Evolutionary conservation across 2,888 invertebrate genomes (phyloP).

Genomic region (Ypsolopha sequella): DNA sequence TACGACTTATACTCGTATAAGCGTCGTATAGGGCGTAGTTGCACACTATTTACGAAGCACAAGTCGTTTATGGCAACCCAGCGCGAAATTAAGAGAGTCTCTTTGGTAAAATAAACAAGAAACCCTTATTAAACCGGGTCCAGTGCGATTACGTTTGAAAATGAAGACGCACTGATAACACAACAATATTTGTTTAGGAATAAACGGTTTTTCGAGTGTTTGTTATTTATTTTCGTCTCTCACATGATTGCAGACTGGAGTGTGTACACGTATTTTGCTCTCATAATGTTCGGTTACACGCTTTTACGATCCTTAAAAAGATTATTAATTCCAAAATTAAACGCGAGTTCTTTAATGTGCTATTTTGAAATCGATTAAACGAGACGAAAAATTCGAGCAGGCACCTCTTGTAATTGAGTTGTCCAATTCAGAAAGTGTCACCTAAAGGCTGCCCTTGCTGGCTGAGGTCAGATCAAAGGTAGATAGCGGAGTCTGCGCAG

Average conservation of each 20-base stretch:
- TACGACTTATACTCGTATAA: too few species aligned
- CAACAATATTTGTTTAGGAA: not conserved
- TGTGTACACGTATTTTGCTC: too few species aligned
- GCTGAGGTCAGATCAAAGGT: constrained; percentile 5
- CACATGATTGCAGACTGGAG: not conserved
- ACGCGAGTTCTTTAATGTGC: too few species aligned
- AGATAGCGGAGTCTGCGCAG: constrained; percentile 3
- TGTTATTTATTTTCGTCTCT: not conserved
- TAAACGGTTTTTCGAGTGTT: not conserved
- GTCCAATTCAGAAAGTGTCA: not conserved
- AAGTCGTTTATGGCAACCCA: constrained; percentile 28
- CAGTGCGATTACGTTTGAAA: constrained; percentile 33
- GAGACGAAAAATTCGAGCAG: too few species aligned
- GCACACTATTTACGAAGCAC: constrained; percentile 29
- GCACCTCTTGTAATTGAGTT: not conserved
- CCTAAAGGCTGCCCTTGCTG: not conserved
- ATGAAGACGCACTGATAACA: constrained; percentile 29
- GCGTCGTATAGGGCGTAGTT: constrained; percentile 6
- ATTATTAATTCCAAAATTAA: too few species aligned
- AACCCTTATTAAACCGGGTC: constrained; percentile 42
- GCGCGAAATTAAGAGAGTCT: constrained; percentile 60
- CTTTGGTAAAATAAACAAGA: constrained; percentile 38
- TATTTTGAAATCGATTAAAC: too few species aligned
- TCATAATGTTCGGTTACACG: too few species aligned
- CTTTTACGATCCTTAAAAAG: too few species aligned